These are phyloP conservation scores for Momotus momota DNA, from an alignment of 2,797 vertebrate genomes.

Conservation along the genomic window DNA sequence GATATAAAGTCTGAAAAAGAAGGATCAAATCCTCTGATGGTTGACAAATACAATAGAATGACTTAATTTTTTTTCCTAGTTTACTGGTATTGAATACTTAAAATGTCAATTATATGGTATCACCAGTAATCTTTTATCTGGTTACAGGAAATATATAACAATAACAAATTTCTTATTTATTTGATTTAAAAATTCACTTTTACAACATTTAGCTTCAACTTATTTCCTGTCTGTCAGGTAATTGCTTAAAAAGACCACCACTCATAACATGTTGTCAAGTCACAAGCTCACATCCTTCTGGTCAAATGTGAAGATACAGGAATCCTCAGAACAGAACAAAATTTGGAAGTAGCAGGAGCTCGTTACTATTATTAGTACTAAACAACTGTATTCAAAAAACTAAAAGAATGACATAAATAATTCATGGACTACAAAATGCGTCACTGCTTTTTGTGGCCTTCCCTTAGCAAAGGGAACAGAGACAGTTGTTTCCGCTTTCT, in stretches of 20 bases:
- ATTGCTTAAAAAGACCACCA: not conserved
- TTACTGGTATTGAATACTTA: not conserved
- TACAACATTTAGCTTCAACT: not conserved
- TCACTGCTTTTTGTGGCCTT: not conserved
- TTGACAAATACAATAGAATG: not conserved
- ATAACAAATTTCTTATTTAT: not conserved
- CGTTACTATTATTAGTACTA: not conserved
- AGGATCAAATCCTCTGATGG: not conserved
- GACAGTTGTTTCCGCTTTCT: not conserved
- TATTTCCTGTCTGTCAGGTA: not conserved
- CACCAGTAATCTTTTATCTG: not conserved
- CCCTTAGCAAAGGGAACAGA: not conserved
- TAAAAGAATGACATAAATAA: not conserved
- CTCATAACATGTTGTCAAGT: not conserved
- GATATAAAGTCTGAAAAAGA: not conserved
- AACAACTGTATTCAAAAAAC: not conserved
- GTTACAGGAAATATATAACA: not conserved
- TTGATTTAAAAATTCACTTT: not conserved
- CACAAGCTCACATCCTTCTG: not conserved
- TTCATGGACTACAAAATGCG: not conserved
- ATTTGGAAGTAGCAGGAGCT: not conserved
- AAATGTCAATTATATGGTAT: not conserved
- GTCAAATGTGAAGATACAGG: not conserved
- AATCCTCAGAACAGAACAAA: not conserved
- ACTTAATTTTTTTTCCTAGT: rapidly evolving